Conservation (phyloP, 2,797 vertebrate species). For the Ceyx erithaca region DNA sequence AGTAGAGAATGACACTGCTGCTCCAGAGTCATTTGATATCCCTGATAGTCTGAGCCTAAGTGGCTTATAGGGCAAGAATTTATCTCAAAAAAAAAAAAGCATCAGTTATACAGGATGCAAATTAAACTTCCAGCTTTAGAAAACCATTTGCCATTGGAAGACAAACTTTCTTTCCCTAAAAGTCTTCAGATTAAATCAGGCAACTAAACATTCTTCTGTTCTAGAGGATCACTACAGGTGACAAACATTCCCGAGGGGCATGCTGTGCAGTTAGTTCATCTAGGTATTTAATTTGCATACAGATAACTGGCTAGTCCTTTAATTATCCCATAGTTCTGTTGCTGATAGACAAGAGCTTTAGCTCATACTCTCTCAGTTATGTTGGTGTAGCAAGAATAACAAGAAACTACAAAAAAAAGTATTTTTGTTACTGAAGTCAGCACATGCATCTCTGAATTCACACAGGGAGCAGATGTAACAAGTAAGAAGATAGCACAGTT, state of each 20-base stretch:
- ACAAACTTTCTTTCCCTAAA: not conserved
- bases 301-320: constrained; percentile 28
- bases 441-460: constrained; percentile 40
- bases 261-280: not conserved
- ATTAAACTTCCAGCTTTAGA: not conserved
- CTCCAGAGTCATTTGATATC: not conserved
- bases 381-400: constrained; percentile 44
- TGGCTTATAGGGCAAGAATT: not conserved
- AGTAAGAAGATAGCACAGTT: constrained; percentile 44
- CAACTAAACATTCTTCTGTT: not conserved
- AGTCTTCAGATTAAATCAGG: not conserved
- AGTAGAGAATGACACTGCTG: not conserved
- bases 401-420: constrained; percentile 40
- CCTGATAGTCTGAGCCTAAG: not conserved
- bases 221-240: not conserved
- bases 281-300: constrained; percentile 20
- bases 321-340: constrained; percentile 21
- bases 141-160: not conserved
- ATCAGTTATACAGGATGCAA: not conserved
- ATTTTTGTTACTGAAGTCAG: constrained; percentile 61
- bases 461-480: constrained; percentile 58
- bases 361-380: constrained; percentile 13
- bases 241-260: not conserved
- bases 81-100: not conserved
- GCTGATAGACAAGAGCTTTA: constrained; percentile 4